These are phyloP conservation scores for Neoascia interrupta DNA, from an alignment of 2,888 invertebrate genomes.

Conservation along the genomic window DNA sequence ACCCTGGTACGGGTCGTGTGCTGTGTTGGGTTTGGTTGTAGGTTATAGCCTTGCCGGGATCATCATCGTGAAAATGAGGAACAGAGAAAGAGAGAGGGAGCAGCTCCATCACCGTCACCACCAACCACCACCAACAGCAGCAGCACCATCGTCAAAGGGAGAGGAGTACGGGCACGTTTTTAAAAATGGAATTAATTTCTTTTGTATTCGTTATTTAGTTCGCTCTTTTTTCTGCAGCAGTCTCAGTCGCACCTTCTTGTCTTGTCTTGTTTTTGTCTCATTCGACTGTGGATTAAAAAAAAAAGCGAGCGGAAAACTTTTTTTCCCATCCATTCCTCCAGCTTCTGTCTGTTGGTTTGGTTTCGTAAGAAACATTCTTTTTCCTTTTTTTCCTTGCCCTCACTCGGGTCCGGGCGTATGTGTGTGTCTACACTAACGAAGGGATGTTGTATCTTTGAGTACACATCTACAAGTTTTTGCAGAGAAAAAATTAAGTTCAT, in stretches of 20 bases:
- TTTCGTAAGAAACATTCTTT: conserved; percentile 65
- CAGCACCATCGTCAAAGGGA: conserved; percentile 69
- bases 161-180: conserved; percentile 69
- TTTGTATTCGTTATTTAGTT: conserved; percentile 76
- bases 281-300: conserved; percentile 61
- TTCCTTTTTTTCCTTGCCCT: conserved; percentile 17
- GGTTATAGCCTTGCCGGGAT: conserved; percentile 58
- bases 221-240: conserved; percentile 63
- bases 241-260: conserved; percentile 44
- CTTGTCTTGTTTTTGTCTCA: conserved; percentile 59
- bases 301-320: conserved; percentile 52
- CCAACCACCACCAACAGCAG: conserved; percentile 37
- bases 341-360: conserved; percentile 67
- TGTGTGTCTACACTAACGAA: conserved; percentile 62
- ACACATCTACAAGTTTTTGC: conserved; percentile 68
- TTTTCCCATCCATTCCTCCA: conserved; percentile 27
- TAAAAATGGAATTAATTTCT: conserved; percentile 79
- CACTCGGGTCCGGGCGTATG: conserved; percentile 17
- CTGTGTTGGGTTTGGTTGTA: conserved; percentile 39
- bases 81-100: conserved; percentile 25
- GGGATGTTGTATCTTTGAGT: conserved; percentile 69
- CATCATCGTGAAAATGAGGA: conserved; percentile 36
- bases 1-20: conserved; percentile 30
- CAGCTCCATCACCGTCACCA: conserved; percentile 45
- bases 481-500: conserved; percentile 69